Evolutionary conservation across 1,140 invertebrate species (phyloP), one percentile per base, ranked within the genome.

Genomic region (Zaprionus ghesquierei): DNA sequence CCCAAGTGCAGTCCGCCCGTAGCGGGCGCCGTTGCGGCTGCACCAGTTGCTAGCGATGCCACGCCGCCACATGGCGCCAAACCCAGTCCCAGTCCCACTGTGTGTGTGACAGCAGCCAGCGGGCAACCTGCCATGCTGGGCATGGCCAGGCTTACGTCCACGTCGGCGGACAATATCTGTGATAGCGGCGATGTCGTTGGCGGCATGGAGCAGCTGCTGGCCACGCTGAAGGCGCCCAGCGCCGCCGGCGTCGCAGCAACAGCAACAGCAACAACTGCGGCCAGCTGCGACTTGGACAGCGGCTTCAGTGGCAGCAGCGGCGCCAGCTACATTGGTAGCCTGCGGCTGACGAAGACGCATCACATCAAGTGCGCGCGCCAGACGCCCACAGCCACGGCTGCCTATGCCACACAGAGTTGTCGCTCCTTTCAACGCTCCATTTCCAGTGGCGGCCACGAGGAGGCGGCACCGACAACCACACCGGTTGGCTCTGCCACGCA

Each of bases 301-400:
- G 95, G 96, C 29, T 96, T 96, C 91, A 96, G 95, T 92, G 95
- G 95, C 72, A 96, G 95, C 75, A 96, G 95, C 91, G 95, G 95
- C 49, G 95, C 95, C 89, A 96, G 95, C 92, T 96, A 96, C 91
- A 94, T 94, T 6, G 94, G 94, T 35, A 95, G 94, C 76, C 92
- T 95, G 59, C 92, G 94, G 20, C 92, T 93, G 44, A 89, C 84
- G 49, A 92, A 94, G 92, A 91, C 93, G 85, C 55, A 93, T 58
- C 79, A 89, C 50, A 78, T 91, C 68, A 90, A 91, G 62, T 80
- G 81, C 35, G 85, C 90, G 38, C 79, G 90, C 20, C 80, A 90
- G 31, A 78, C 84, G 62, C 70, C 77, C 46, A 77, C 78, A 0
- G 9, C 49, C 13, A n/a, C 53, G 20, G 64, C 33, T 9, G 49